These are phyloP conservation scores for Caprella mutica DNA, from an alignment of 2,888 invertebrate species.

Conservation along the genomic window DNA sequence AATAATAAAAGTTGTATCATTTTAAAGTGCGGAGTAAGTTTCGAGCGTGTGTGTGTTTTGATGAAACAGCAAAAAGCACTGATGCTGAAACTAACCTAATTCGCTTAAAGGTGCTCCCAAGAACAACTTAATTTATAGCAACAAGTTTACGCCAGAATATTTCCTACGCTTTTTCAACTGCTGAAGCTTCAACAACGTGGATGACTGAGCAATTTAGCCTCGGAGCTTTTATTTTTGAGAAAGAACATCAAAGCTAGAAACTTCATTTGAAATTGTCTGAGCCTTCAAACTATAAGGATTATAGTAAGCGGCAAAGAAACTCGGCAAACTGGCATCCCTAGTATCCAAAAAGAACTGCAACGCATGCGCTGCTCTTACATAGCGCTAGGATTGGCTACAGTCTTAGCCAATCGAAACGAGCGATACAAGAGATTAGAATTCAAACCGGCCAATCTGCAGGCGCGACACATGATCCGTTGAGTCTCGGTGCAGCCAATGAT, in stretches of 20 bases:
- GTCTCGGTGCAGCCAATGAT: slow-evolving; percentile 8
- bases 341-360: neutral
- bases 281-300: slow-evolving; percentile 8
- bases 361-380: slow-evolving; percentile 3
- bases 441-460: slow-evolving; percentile 4
- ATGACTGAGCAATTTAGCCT: slow-evolving; percentile 12
- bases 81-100: too few species aligned
- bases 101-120: too few species aligned
- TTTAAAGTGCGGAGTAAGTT: too few species aligned
- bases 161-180: slow-evolving; percentile 5
- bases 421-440: slow-evolving; percentile 10
- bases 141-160: slow-evolving; percentile 7
- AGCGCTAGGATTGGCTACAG: neutral
- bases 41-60: too few species aligned
- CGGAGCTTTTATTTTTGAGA: slow-evolving; percentile 10
- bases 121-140: neutral
- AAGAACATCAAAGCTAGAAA: slow-evolving; percentile 12
- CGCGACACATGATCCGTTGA: slow-evolving; percentile 1
- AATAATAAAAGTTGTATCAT: too few species aligned
- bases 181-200: too few species aligned
- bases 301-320: slow-evolving; percentile 6
- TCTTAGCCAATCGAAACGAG: slow-evolving; percentile 4
- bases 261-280: slow-evolving; percentile 13
- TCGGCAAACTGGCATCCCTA: slow-evolving; percentile 8
- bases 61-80: too few species aligned